Evolutionary conservation across 2,113 vertebrate species (phyloP).

Genomic region (Dipodomys spectabilis): DNA sequence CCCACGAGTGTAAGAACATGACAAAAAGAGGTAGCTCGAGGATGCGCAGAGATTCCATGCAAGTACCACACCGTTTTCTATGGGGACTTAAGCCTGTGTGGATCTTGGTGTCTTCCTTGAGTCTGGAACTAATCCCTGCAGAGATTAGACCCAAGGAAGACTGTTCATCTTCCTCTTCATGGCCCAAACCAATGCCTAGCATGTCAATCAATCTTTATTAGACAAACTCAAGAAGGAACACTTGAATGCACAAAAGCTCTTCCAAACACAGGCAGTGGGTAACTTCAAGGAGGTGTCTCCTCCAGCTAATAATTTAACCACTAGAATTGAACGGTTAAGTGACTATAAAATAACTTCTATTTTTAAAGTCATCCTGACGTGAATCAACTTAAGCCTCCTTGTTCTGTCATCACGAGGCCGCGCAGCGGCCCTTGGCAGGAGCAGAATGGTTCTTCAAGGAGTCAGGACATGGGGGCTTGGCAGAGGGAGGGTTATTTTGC

Average conservation of each 20-base stretch:
- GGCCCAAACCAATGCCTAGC: background rate
- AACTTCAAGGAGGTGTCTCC: background rate
- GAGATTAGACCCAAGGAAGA: background rate
- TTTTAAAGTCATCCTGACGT: conserved; percentile 55
- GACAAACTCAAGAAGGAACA: background rate
- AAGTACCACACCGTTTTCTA: background rate
- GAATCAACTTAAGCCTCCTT: conserved; percentile 54
- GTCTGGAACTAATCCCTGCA: background rate
- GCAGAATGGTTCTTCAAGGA: background rate
- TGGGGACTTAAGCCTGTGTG: background rate
- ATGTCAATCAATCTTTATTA: background rate
- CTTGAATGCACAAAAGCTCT: background rate
- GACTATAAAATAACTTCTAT: conserved; percentile 48
- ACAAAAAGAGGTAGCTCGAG: background rate
- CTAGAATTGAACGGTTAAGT: background rate
- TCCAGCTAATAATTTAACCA: conserved; percentile 38
- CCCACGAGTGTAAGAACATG: no score
- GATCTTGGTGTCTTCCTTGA: background rate
- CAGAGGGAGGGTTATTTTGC: background rate
- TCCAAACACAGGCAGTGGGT: background rate
- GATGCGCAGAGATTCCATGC: fast-evolving
- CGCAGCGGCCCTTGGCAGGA: background rate
- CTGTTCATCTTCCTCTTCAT: background rate
- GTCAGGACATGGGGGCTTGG: background rate
- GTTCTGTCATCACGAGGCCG: background rate